Evolutionary conservation across 2,888 invertebrate species (phyloP), one percentile per base, ranked within the genome.

Genomic region (Malthinus flaveolus): DNA sequence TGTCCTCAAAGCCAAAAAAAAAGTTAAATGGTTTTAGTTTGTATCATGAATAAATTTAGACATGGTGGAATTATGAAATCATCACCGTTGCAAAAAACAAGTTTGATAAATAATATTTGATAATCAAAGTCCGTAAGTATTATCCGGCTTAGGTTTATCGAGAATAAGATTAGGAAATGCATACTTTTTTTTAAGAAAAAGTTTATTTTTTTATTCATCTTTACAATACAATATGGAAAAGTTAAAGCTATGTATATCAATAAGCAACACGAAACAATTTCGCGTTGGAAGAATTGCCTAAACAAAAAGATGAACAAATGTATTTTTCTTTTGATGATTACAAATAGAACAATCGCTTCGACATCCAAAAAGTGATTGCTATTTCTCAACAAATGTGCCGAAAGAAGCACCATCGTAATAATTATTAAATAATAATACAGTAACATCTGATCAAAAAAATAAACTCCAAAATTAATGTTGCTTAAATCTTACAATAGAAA

Each of bases 211-310:
- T 62, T 65, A 65, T 67, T 66, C 64, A 66, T 64, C 65, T 66
- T 68, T 64, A 67, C 65, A 66, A 64, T 69, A 69, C 69, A 69
- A 61, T 67, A 69, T 68, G 68, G 68, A 69, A 69, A 69, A 68
- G 66, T 69, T 69, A 69, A 69, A 69, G 69, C 69, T 69, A 67
- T 68, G 63, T 66, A 69, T 61, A 61, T 61, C 61, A 61, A 57
- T 57, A 57, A 57, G 57, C 61, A 61, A 61, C 56, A 57, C 54
- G 61, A 53, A 56, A 56, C 48, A 44, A 47, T 35, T 35, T 37
- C 61, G 50, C 47, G 56, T 60, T 60, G 60, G 56, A 60, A 61
- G 54, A 56, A 61, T 61, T 57, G 61, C 61, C 61, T 54, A 61
- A 54, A 53, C 44, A 56, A 61, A 61, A 61, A 61, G 60, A 60